Evolutionary conservation across 2,888 invertebrate genomes (phyloP), one percentile per base, ranked within the genome.

Genomic region (Apodemia mormo): DNA sequence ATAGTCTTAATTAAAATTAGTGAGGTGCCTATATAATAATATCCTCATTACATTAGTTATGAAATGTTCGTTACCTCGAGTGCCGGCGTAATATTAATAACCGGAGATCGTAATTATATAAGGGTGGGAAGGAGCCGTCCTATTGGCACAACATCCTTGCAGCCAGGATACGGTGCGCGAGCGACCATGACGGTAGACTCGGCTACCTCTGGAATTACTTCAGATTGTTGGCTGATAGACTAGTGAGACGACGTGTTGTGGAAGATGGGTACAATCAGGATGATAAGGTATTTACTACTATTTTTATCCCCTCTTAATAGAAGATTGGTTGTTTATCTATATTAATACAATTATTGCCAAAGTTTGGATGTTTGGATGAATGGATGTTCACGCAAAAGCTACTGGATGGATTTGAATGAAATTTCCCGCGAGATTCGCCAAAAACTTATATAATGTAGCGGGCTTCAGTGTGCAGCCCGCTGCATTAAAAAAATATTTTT

Each of bases 31-130:
- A 4, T 14, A 14, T 49, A 14, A 49, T 14, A 49, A 49, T 49
- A 49, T 49, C 49, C 49, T 49, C 14, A 49, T 61, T 61, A 61
- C 58, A 61, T 61, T 14, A 61, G 58, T 61, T 61, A 61, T 61
- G 58, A 61, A 61, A 61, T 30, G 49, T 49, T 1, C 7, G 33
- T 61, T 30, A 33, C 58, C 58, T 61, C 33, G 58, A 61, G 49
- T 49, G 49, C 14, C 58, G 33, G 29, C 58, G 30, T 61, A 61
- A 61, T 61, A 61, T 33, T 61, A 33, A 61, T 12, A 61, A 61
- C 58, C 58, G 58, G 58, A 61, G 58, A 12, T 29, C 5, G 58
- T 33, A 61, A 61, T 61, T 61, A 61, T 61, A 33, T 61, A 61
- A 61, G 58, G 58, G 30, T 61, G 29, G 56, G 56, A 56, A 56